Evolutionary conservation across 92 coral and sea anemone species (phyloP).

Genomic region (Diadumene lineata): DNA sequence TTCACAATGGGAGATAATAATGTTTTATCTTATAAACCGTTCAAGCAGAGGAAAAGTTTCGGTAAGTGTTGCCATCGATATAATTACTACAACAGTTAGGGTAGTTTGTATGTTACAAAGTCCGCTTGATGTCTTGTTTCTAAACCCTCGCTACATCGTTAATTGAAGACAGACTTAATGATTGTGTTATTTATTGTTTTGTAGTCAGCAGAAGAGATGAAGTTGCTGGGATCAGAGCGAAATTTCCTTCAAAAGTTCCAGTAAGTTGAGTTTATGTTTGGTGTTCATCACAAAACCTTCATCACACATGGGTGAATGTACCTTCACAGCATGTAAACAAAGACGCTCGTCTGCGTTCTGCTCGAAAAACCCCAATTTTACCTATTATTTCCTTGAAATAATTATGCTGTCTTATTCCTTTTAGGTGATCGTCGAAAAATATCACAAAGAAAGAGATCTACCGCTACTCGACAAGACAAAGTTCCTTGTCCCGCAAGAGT

Average conservation of each 20-base stretch:
- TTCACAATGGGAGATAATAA: conserved; percentile 70
- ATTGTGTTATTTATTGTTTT: conserved; percentile 14
- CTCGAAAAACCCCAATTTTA: not conserved
- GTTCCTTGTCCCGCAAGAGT: conserved; percentile 94
- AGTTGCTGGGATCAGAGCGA: conserved; percentile 97
- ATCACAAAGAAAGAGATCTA: conserved; percentile 93
- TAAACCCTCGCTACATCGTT: too few species aligned
- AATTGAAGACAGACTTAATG: not conserved
- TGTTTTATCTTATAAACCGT: conserved; percentile 74
- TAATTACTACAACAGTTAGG: not conserved
- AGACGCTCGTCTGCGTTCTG: conserved; percentile 4
- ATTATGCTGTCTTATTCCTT: conserved; percentile 1
- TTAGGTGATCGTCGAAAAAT: conserved; percentile 97
- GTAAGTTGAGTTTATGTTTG: conserved; percentile 55
- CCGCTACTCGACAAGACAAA: conserved; percentile 95
- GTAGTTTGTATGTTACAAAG: not conserved
- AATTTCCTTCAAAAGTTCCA: conserved; percentile 96
- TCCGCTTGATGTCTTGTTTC: not conserved
- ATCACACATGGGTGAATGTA: not conserved
- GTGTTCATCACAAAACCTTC: not conserved
- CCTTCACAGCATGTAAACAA: conserved; percentile 15
- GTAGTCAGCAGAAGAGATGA: conserved; percentile 93
- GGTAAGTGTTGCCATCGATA: conserved; percentile 62
- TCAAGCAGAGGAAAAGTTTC: conserved; percentile 92
- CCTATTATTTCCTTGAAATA: not conserved